Conservation (phyloP, 2,113 vertebrate species). For the Daboia siamensis region DNA sequence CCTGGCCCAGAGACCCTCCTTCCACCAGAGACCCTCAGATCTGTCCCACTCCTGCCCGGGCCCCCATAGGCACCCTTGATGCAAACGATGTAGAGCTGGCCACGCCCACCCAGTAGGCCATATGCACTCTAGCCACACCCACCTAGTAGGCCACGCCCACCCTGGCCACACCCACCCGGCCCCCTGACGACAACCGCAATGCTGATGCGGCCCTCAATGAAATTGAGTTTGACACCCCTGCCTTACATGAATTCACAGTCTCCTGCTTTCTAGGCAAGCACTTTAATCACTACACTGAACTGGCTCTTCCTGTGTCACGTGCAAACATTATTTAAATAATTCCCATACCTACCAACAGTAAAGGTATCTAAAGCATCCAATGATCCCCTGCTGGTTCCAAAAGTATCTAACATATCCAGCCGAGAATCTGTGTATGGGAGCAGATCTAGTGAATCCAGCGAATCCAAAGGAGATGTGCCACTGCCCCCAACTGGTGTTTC, state of each 20-base stretch:
- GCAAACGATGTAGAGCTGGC: too few species aligned
- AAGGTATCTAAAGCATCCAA: constrained; percentile 76
- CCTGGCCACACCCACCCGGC: too few species aligned
- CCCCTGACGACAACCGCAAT: too few species aligned
- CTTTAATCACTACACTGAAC: neutral
- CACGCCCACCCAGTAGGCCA: too few species aligned
- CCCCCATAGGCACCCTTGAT: too few species aligned
- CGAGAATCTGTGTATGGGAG: constrained; percentile 66
- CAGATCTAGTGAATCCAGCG: constrained; percentile 62
- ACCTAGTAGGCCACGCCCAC: too few species aligned
- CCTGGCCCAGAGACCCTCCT: too few species aligned
- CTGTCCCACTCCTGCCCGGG: too few species aligned
- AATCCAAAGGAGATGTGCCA: constrained; percentile 62
- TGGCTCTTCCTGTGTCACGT: neutral
- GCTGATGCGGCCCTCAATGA: too few species aligned
- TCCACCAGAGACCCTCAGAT: too few species aligned
- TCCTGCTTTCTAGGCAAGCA: neutral
- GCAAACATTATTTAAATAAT: accelerated
- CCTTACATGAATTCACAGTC: neutral
- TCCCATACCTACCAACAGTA: constrained; percentile 62
- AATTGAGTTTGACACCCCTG: too few species aligned
- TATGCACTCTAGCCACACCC: too few species aligned
- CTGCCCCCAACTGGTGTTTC: constrained; percentile 62
- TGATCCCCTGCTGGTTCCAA: constrained; percentile 65
- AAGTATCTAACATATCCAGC: constrained; percentile 83